Conservation (phyloP, 2,113 vertebrate species). For the Oryzias woworae region DNA sequence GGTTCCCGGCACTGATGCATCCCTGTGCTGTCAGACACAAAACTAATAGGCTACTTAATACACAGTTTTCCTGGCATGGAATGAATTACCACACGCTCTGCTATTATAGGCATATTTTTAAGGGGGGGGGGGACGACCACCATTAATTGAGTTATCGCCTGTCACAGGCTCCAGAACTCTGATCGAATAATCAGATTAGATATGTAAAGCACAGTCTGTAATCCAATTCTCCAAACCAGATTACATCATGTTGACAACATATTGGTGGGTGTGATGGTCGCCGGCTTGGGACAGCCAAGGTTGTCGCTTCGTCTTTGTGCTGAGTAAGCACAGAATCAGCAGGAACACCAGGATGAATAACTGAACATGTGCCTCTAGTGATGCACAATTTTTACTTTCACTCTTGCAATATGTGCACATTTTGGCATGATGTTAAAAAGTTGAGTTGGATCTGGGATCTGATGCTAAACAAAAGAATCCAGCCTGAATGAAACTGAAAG, state of each 20-base stretch:
- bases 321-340: slow-evolving; percentile 5
- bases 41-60: slow-evolving; percentile 51
- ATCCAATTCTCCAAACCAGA: slow-evolving; percentile 75
- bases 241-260: slow-evolving; percentile 68
- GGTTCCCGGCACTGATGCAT: slow-evolving; percentile 16
- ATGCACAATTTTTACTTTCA: too few relatives aligned
- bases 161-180: slow-evolving; percentile 65
- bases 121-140: slow-evolving; percentile 30
- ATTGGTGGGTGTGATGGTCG: slow-evolving; percentile 46
- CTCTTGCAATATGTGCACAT: too few relatives aligned
- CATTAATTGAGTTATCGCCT: slow-evolving; percentile 77
- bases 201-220: slow-evolving; percentile 74
- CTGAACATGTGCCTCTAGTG: not conserved
- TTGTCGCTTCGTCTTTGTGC: slow-evolving; percentile 44
- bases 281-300: slow-evolving; percentile 48
- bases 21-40: slow-evolving; percentile 30
- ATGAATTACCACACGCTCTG: slow-evolving; percentile 66
- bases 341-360: not conserved
- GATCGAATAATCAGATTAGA: slow-evolving; percentile 76
- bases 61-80: slow-evolving; percentile 36
- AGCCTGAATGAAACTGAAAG: too few relatives aligned
- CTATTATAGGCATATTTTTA: slow-evolving; percentile 63
- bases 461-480: too few relatives aligned
- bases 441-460: too few relatives aligned
- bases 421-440: too few relatives aligned